Evolutionary conservation across 2,888 invertebrate species (phyloP), one percentile per base, ranked within the genome.

Genomic region (Laothoe populi): DNA sequence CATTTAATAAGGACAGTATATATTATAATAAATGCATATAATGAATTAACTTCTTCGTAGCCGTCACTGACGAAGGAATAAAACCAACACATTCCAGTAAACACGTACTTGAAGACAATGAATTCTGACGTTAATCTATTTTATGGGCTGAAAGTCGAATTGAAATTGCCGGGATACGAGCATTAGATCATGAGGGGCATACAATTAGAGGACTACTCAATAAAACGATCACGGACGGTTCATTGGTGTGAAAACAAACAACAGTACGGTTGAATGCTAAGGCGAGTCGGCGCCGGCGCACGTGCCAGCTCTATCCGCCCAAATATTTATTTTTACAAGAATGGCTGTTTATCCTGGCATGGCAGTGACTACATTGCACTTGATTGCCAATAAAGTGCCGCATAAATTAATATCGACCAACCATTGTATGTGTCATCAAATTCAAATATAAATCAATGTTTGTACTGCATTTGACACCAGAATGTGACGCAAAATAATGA

Each of bases 221-320:
- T 84, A 91, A 87, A 83, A 84, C 81, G 76, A 81, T 90, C 90
- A 89, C 87, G 88, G 77, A 72, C 81, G 73, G 71, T 72, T 66
- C 64, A 68, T 66, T 75, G 72, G 81, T 80, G 82, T 86, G 84
- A 88, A 88, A 88, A 89, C 87, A 88, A 87, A 87, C 85, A 86
- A 78, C 71, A 19, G 69, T 49, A 72, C 81, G 82, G 85, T 83
- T 83, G 90, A 90, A 89, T 90, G 83, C 76, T 86, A 87, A 89
- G 74, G 70, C 77, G 71, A 78, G 74, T 66, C 73, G 81, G 86
- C 87, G 87, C 84, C 84, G 65, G 78, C 81, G 85, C 88, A 87
- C 89, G 89, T 78, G 86, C 84, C 77, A 58, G 67, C 63, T 70
- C 73, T 83, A 82, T 83, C 85, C 85, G 86, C 80, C 81, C 83